Evolutionary conservation across 2,113 vertebrate genomes (phyloP).

Genomic region (Haplotaxodon microlepis): DNA sequence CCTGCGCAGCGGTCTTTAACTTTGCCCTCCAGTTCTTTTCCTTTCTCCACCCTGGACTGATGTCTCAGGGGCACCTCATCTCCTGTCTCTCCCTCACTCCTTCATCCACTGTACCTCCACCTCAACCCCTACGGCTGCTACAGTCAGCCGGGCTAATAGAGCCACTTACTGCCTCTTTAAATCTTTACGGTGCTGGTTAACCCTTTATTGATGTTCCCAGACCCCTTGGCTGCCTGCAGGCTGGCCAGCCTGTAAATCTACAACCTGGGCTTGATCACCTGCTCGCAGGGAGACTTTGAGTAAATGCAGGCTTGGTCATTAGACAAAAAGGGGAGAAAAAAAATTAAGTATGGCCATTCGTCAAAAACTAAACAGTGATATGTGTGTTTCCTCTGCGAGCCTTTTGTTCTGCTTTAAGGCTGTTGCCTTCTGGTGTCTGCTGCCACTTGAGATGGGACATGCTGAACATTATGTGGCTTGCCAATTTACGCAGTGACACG

Average conservation of each 20-base stretch:
- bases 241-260: constrained; percentile 51
- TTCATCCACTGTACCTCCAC: constrained; percentile 29
- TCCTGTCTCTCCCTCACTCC: constrained; percentile 33
- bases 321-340: constrained; percentile 8
- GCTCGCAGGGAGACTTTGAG: constrained; percentile 39
- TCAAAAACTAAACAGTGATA: constrained; percentile 13
- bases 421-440: constrained; percentile 17
- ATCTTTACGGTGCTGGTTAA: constrained; percentile 70
- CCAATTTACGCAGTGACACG: not conserved
- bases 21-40: constrained; percentile 15
- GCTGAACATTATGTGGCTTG: constrained; percentile 13
- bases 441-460: not conserved
- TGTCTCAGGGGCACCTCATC: constrained; percentile 53
- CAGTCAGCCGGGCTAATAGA: constrained; percentile 64
- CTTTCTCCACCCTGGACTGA: not conserved
- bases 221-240: constrained; percentile 52
- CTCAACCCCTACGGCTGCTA: constrained; percentile 35
- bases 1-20: constrained; percentile 31
- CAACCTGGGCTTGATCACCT: constrained; percentile 46
- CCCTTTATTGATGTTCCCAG: constrained; percentile 67
- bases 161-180: constrained; percentile 72
- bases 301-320: constrained; percentile 50
- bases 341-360: not conserved
- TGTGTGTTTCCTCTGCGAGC: not conserved
- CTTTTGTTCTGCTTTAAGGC: constrained; percentile 30